Evolutionary conservation across 2,797 vertebrate species (phyloP).

Genomic region (Neoniphon sammara): DNA sequence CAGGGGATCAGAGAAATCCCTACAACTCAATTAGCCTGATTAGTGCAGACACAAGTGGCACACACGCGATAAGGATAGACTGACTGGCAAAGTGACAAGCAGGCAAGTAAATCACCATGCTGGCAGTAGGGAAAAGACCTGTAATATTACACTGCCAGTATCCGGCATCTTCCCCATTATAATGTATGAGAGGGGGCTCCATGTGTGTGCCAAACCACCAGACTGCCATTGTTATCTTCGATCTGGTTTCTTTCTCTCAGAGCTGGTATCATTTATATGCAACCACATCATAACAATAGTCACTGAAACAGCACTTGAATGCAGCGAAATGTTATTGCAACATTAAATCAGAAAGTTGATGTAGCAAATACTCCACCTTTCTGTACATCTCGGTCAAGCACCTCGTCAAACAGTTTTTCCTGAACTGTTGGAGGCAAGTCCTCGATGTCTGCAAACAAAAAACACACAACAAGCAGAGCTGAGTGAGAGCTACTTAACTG

Average conservation of each 20-base stretch:
- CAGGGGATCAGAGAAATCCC: slow-evolving; percentile 62
- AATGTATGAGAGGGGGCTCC: slow-evolving; percentile 43
- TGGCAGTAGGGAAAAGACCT: slow-evolving; percentile 43
- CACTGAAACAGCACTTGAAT: background rate
- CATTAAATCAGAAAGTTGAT: slow-evolving; percentile 3
- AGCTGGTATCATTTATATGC: slow-evolving; percentile 12
- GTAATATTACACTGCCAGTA: slow-evolving; percentile 58
- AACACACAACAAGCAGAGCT: background rate
- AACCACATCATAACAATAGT: background rate
- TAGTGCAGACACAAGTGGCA: slow-evolving; percentile 45
- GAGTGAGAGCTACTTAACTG: background rate
- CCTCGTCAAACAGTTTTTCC: slow-evolving; percentile 98
- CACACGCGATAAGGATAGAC: slow-evolving; percentile 40
- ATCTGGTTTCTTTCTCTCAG: slow-evolving; percentile 44
- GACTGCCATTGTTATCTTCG: slow-evolving; percentile 13
- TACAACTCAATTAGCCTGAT: slow-evolving; percentile 69
- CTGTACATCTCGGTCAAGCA: slow-evolving; percentile 97
- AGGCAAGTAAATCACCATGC: slow-evolving; percentile 19
- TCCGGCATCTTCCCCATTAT: slow-evolving; percentile 49
- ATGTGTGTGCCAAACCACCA: slow-evolving; percentile 27
- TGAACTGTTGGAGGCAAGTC: slow-evolving; percentile 96
- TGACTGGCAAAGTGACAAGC: slow-evolving; percentile 43
- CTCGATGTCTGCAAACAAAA: slow-evolving; percentile 90
- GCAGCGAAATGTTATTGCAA: background rate
- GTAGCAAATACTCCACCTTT: slow-evolving; percentile 86